phyloP scores from a whole-genome alignment of 2,797 vertebrate species.

The Liparis tanakae region DNA sequence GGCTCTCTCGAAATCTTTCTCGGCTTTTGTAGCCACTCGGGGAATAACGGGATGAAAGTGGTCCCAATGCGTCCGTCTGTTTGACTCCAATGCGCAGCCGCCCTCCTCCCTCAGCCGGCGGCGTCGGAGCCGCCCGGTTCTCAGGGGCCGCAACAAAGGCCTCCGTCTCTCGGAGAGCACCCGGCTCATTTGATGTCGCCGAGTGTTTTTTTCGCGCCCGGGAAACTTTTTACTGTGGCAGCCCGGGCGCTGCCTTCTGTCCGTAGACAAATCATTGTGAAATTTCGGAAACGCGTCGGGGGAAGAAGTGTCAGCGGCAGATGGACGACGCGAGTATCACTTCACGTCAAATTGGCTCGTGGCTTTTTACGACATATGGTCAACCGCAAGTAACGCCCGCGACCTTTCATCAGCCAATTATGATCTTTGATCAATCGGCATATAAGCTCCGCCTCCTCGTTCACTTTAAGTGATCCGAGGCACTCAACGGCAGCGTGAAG shows the following conservation, averaged over 20 bases:
- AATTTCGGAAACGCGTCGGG: conserved; percentile 32
- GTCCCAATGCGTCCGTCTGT: conserved; percentile 24
- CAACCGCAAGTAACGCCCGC: conserved; percentile 11
- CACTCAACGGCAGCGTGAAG: neutral
- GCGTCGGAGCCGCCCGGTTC: conserved; percentile 10
- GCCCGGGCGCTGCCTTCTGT: conserved; percentile 45
- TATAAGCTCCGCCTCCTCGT: neutral
- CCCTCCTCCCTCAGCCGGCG: conserved; percentile 11
- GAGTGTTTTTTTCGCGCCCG: conserved; percentile 12
- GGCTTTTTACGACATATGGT: conserved; percentile 38
- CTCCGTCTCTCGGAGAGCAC: conserved; percentile 3
- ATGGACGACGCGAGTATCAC: conserved; percentile 43
- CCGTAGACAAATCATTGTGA: conserved; percentile 44
- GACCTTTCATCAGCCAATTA: conserved; percentile 32
- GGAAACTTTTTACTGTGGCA: conserved; percentile 32
- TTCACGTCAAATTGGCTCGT: conserved; percentile 40
- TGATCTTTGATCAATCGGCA: conserved; percentile 22
- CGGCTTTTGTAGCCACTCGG: neutral
- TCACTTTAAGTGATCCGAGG: neutral
- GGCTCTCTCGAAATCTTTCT: too few relatives aligned
- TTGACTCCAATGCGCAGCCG: conserved; percentile 4
- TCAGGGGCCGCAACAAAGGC: conserved; percentile 20
- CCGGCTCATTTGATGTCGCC: conserved; percentile 30
- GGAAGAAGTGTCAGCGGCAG: conserved; percentile 37
- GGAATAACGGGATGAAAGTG: conserved; percentile 15